phyloP scores from a whole-genome alignment of 2,113 vertebrate species.

The Datnioides undecimradiatus region DNA sequence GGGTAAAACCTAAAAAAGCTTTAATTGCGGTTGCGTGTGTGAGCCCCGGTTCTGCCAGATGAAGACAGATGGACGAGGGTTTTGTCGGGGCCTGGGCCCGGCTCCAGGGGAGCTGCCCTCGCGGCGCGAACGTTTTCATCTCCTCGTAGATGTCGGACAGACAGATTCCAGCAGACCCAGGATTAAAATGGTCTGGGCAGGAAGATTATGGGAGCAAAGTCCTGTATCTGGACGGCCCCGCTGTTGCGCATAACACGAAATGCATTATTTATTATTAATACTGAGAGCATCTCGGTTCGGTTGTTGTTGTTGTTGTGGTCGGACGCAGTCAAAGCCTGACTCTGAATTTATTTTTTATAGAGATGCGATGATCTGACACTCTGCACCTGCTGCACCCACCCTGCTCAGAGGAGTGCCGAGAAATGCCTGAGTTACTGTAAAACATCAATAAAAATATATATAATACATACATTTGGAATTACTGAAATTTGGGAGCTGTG shows the following conservation, averaged over 20 bases:
- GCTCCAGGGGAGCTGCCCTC: conserved; percentile 64
- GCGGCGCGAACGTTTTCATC: conserved; percentile 64
- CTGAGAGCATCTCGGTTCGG: conserved; percentile 17
- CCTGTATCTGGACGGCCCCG: conserved; percentile 45
- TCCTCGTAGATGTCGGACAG: conserved; percentile 60
- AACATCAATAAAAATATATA: too few relatives aligned
- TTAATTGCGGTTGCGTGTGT: conserved; percentile 25
- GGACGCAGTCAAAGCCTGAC: not conserved
- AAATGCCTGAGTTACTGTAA: too few relatives aligned
- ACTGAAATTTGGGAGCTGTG: too few relatives aligned
- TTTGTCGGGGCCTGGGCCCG: conserved; percentile 54
- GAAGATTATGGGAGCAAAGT: conserved; percentile 62
- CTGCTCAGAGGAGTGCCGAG: too few relatives aligned
- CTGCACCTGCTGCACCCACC: too few relatives aligned
- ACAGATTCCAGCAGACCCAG: conserved; percentile 67
- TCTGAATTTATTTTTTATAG: not conserved
- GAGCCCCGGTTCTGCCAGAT: conserved; percentile 40
- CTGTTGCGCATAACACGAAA: conserved; percentile 23
- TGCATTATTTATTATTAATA: conserved; percentile 64
- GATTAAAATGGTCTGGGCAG: conserved; percentile 67
- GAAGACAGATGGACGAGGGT: conserved; percentile 70
- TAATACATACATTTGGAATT: too few relatives aligned
- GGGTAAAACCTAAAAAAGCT: conserved; percentile 46
- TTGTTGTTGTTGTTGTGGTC: not conserved
- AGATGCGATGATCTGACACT: not conserved